A percentile compares a stretch with the other conserved stretches of the same genome.
These are phyloP conservation scores for Drosophila sp. DNA, from an alignment of 1,140 invertebrate genomes.

Conservation along the genomic window DNA sequence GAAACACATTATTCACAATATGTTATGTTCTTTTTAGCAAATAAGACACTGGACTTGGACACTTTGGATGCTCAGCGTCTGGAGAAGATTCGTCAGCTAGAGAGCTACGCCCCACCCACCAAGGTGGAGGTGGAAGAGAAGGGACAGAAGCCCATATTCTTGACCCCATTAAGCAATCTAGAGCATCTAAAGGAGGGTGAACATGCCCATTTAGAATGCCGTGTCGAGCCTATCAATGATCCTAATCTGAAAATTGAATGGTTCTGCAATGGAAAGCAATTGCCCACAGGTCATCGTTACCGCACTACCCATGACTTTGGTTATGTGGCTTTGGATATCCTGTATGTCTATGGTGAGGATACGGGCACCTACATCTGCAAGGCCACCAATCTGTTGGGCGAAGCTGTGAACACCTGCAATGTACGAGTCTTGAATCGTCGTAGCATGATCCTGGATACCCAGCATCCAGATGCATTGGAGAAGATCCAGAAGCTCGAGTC, in stretches of 20 bases:
- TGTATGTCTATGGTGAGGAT: conserved; percentile 97
- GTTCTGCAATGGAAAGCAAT: conserved; percentile 93
- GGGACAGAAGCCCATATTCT: conserved; percentile 92
- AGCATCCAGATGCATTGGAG: conserved; percentile 95
- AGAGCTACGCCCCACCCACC: conserved; percentile 90
- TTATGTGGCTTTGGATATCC: conserved; percentile 96
- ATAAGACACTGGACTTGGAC: conserved; percentile 92
- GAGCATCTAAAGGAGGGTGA: conserved; percentile 95
- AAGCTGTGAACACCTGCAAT: conserved; percentile 95
- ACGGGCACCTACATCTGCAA: conserved; percentile 97
- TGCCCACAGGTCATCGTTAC: conserved; percentile 93
- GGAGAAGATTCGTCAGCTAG: conserved; percentile 94
- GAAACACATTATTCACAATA: not conserved
- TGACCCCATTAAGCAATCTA: conserved; percentile 92
- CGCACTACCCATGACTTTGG: conserved; percentile 97
- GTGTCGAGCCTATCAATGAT: conserved; percentile 97
- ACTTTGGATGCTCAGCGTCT: conserved; percentile 94
- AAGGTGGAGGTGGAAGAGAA: conserved; percentile 90
- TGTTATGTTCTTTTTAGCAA: conserved; percentile 85
- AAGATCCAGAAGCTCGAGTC: conserved; percentile 95
- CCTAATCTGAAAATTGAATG: conserved; percentile 97
- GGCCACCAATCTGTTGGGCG: conserved; percentile 94
- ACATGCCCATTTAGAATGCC: conserved; percentile 96
- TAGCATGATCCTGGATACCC: conserved; percentile 94
- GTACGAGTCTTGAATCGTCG: conserved; percentile 92